These are phyloP conservation scores for Selene dorsalis DNA, from an alignment of 2,797 vertebrate species.

Conservation along the genomic window DNA sequence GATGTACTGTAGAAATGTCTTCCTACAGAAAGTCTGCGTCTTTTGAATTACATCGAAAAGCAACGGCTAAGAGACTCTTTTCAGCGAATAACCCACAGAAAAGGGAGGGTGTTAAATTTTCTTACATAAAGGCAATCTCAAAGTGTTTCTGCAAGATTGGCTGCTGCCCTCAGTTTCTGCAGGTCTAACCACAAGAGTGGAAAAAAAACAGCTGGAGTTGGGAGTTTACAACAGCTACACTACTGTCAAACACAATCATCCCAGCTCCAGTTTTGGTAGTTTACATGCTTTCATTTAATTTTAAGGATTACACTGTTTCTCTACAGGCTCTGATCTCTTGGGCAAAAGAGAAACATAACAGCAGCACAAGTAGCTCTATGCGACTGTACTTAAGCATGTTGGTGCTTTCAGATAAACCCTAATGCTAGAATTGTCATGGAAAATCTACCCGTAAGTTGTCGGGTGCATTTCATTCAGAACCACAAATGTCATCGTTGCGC, in stretches of 20 bases:
- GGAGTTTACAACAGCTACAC: not conserved
- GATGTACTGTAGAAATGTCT: conserved; percentile 7
- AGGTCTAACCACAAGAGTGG: not conserved
- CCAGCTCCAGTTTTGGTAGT: not conserved
- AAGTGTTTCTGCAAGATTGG: conserved; percentile 15
- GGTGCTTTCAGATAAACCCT: not conserved
- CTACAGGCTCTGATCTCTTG: not conserved
- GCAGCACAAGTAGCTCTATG: not conserved
- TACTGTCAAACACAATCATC: conserved; percentile 5
- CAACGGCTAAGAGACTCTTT: not conserved
- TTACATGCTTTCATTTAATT: conserved; percentile 21
- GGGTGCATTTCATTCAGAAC: conserved; percentile 9
- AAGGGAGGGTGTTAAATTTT: conserved; percentile 10
- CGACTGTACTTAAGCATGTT: too few species aligned
- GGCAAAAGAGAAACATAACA: not conserved
- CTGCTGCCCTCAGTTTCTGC: not conserved
- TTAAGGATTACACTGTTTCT: not conserved
- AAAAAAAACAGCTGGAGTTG: not conserved
- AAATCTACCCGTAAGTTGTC: not conserved
- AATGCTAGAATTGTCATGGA: not conserved
- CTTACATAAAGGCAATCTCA: conserved; percentile 16
- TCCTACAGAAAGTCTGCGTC: not conserved
- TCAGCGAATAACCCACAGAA: conserved; percentile 1
- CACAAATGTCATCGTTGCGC: not conserved
- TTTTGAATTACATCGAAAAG: conserved; percentile 22